Evolutionary conservation across 23 tunicate species (phyloP).

Genomic region (Trididemnum nubilum): DNA sequence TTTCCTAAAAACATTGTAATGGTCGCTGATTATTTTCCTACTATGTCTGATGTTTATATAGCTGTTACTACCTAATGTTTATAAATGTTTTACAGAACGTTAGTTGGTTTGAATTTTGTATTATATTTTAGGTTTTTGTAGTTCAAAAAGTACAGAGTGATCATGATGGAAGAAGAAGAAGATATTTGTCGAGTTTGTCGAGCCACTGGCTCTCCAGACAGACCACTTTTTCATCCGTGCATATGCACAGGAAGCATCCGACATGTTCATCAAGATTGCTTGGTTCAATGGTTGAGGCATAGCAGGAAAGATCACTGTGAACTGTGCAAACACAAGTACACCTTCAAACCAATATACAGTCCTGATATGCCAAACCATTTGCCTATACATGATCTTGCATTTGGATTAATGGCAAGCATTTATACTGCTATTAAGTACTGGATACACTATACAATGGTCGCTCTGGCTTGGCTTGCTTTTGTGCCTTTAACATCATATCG

Average conservation of each 20-base stretch:
- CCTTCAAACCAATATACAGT: constrained; percentile 87
- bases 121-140: too few species aligned
- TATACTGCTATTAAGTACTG: constrained; percentile 60
- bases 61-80: too few species aligned
- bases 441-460: constrained; percentile 79
- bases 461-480: constrained; percentile 78
- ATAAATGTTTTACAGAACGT: too few species aligned
- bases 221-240: constrained; percentile 85
- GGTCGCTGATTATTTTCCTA: too few species aligned
- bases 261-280: constrained; percentile 78
- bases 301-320: constrained; percentile 85
- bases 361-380: constrained; percentile 75
- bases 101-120: too few species aligned
- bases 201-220: constrained; percentile 44
- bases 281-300: constrained; percentile 65
- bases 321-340: constrained; percentile 82
- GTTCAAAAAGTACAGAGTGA: too few species aligned
- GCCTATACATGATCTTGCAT: constrained; percentile 54
- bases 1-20: too few species aligned
- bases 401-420: constrained; percentile 56
- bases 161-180: constrained; percentile 39
- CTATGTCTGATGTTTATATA: too few species aligned
- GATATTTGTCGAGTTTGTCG: constrained; percentile 85
- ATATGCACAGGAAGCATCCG: constrained; percentile 88
- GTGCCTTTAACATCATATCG: constrained; percentile 70